Percentiles rank a stretch among this genome's conserved stretches.
Evolutionary conservation across 2,797 vertebrate species (phyloP).

Genomic region (Hyperoplus immaculatus): DNA sequence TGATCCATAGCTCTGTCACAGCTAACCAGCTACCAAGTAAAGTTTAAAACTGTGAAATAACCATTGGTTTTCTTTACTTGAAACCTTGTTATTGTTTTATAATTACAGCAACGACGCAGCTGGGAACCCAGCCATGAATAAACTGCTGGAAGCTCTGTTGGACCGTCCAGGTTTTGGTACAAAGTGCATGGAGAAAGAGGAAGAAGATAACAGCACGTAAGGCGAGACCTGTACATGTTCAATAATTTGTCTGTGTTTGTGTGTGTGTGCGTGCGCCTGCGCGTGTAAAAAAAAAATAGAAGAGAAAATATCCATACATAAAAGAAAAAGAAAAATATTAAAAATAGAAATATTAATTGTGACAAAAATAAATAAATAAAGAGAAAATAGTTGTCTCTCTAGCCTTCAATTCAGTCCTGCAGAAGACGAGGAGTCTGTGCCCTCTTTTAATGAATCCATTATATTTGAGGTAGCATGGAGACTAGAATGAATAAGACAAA

Average conservation of each 20-base stretch:
- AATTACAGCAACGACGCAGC: conserved; percentile 87
- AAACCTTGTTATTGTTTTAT: conserved; percentile 9
- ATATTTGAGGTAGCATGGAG: too few species aligned
- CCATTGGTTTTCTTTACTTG: neutral
- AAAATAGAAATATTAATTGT: too few species aligned
- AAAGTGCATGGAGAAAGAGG: conserved; percentile 76
- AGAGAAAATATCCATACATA: too few species aligned
- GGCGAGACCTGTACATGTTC: neutral
- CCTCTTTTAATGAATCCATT: too few species aligned
- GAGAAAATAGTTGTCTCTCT: too few species aligned
- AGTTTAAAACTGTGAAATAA: neutral
- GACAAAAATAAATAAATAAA: too few species aligned
- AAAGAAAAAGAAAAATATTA: too few species aligned
- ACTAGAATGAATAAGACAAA: too few species aligned
- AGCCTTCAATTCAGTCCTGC: too few species aligned
- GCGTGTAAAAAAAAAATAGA: too few species aligned
- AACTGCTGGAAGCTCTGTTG: conserved; percentile 86
- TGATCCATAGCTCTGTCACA: neutral
- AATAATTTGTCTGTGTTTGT: neutral
- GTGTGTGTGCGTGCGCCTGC: too few species aligned
- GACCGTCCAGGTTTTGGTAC: conserved; percentile 88
- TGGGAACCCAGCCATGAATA: conserved; percentile 66
- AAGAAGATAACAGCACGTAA: conserved; percentile 72
- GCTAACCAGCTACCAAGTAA: neutral
- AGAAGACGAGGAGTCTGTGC: too few species aligned